Conservation (phyloP, 2,888 invertebrate genomes). For the Augochlorella aurata region DNA sequence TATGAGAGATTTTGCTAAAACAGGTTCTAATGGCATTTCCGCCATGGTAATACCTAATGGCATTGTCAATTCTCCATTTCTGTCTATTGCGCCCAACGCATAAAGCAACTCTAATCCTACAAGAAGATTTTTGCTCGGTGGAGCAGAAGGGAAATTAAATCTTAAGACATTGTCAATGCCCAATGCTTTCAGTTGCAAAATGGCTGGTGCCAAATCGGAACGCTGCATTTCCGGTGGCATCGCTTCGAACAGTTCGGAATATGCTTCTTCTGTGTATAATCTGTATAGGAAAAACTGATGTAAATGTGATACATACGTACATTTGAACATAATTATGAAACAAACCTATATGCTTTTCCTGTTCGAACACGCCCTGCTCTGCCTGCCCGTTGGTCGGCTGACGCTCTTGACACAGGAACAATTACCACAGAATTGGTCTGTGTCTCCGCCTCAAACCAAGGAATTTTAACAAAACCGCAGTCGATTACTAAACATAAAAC, state of each 20-base stretch:
- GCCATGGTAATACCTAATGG: slow-evolving; percentile 93
- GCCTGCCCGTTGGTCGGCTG: slow-evolving; percentile 95
- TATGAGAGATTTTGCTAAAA: slow-evolving; percentile 93
- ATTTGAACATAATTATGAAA: neutral
- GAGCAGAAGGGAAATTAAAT: slow-evolving; percentile 96
- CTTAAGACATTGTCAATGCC: slow-evolving; percentile 95
- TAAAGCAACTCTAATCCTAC: slow-evolving; percentile 93
- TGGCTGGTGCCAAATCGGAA: slow-evolving; percentile 91
- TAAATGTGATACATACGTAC: neutral
- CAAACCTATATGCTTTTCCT: slow-evolving; percentile 92
- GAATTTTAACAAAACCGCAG: slow-evolving; percentile 96
- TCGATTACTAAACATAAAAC: slow-evolving; percentile 89
- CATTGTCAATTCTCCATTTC: slow-evolving; percentile 89
- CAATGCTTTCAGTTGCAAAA: slow-evolving; percentile 95
- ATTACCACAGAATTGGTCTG: slow-evolving; percentile 93
- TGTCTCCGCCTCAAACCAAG: slow-evolving; percentile 92
- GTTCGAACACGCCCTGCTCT: slow-evolving; percentile 92
- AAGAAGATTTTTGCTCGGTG: slow-evolving; percentile 93
- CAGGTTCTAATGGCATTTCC: slow-evolving; percentile 94
- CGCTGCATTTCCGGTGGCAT: slow-evolving; percentile 97
- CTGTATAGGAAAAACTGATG: slow-evolving; percentile 79
- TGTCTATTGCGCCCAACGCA: slow-evolving; percentile 92
- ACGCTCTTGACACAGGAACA: slow-evolving; percentile 92
- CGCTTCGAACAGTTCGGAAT: slow-evolving; percentile 86
- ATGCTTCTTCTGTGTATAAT: slow-evolving; percentile 91